Conservation (phyloP, 2,888 invertebrate species). For the Standfussiana lucernea region DNA sequence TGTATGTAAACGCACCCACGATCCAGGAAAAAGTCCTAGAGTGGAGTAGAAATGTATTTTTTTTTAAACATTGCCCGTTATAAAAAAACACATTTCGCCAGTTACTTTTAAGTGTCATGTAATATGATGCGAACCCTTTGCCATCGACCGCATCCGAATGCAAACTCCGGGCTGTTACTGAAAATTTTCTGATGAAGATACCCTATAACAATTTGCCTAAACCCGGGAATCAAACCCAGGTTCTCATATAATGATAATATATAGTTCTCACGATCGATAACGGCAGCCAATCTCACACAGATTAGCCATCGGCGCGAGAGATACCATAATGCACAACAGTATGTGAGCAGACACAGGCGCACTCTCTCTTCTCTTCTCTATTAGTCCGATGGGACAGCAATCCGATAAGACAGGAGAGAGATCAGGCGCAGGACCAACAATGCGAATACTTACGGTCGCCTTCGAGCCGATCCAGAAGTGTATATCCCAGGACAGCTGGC, state of each 20-base stretch:
- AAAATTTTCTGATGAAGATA: not conserved
- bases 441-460: conserved; percentile 93
- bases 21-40: too few species aligned
- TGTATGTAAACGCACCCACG: too few species aligned
- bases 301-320: not conserved
- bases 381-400: not conserved
- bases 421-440: not conserved
- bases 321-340: not conserved
- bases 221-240: not conserved
- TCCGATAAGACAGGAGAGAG: not conserved
- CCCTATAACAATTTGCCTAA: not conserved
- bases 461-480: conserved; percentile 99
- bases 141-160: not conserved
- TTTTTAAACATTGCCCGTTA: too few species aligned
- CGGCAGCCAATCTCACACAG: not conserved
- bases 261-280: not conserved
- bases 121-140: not conserved
- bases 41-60: too few species aligned
- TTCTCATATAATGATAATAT: not conserved
- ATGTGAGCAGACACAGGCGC: not conserved
- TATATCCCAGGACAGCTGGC: conserved; percentile 97
- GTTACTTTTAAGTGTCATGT: too few species aligned
- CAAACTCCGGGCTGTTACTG: not conserved
- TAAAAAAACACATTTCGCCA: not conserved
- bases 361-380: not conserved